Evolutionary conservation across 2,113 vertebrate species (phyloP), one percentile per base, ranked within the genome.

Genomic region (Falcunculus frontatus): DNA sequence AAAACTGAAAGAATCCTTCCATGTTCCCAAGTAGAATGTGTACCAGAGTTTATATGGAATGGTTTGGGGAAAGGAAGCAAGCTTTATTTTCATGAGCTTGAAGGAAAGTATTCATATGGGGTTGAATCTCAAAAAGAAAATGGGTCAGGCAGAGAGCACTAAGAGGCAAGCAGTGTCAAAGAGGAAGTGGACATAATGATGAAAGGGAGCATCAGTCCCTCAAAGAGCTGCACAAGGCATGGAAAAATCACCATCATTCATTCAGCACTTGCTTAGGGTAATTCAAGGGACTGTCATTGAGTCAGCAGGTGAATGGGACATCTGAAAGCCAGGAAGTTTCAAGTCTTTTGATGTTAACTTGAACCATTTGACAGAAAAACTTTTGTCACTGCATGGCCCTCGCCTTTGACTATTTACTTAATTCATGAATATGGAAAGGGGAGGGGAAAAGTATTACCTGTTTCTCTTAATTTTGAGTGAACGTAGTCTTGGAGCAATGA

Each of bases 401-500:
- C 60, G 46, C 56, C 64, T 89, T 89, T 79, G 76, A 67, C 53
- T 72, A 79, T 47, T 76, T 76, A 85, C 37, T 13, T 41, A 59
- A 63, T 79, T 87, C 41, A 35, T 73, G 4, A 50, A 75, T 89
- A 55, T 80, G 13, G 65, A 42, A 67, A 89, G 6, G 4, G 6
- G 18, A 13, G 62, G 84, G 19, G 11, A 32, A 64, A 49, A 91
- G 22, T 59, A 63, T 79, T 46, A 62, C 47, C 19, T 79, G 13
- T 67, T 93, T 89, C 64, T 96, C 74, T 95, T 82, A 67, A 86
- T 91, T 92, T 94, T 67, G 72, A 87, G 75, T 84, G 84, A 53
- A 29, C 41, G 19, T 82, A 52, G 85, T 90, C 96, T 92, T 73
- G 52, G 72, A 92, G 76, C 82, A 93, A 78, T 93, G 41, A 93